Conservation (phyloP, 2,888 invertebrate species). For the Protodeltote pygarga region DNA sequence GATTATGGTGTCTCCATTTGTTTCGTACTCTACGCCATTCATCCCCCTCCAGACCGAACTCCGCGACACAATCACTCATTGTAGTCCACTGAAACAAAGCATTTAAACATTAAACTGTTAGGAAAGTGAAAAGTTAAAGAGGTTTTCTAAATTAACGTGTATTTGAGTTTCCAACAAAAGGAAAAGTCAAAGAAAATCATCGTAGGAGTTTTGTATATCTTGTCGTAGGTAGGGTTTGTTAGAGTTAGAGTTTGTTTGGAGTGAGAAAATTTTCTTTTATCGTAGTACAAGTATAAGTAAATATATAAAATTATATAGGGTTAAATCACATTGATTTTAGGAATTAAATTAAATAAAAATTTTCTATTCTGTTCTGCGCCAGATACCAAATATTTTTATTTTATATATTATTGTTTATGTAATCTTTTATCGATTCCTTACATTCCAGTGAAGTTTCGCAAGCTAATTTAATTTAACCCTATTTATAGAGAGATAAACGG, state of each 20-base stretch:
- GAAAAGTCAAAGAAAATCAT: constrained; percentile 18
- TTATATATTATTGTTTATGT: no score
- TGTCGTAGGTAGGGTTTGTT: no score
- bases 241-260: no score
- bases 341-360: no score
- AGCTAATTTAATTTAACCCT: no score
- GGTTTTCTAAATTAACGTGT: constrained; percentile 42
- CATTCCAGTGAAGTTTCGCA: no score
- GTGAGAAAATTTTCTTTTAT: constrained; percentile 21
- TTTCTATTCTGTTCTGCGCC: no score
- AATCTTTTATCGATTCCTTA: no score
- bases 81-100: constrained; percentile 53
- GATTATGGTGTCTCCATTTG: constrained; percentile 6
- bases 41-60: constrained; percentile 11
- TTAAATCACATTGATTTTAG: no score
- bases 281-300: constrained; percentile 14
- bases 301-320: no score
- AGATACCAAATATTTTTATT: no score
- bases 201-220: constrained; percentile 11
- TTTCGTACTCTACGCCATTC: constrained; percentile 10
- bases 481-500: no score
- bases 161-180: constrained; percentile 14
- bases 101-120: constrained; percentile 47
- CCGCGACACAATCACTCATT: constrained; percentile 51
- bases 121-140: constrained; percentile 41